Evolutionary conservation across 2,888 invertebrate species (phyloP).

Genomic region (Oxytorus armatus): DNA sequence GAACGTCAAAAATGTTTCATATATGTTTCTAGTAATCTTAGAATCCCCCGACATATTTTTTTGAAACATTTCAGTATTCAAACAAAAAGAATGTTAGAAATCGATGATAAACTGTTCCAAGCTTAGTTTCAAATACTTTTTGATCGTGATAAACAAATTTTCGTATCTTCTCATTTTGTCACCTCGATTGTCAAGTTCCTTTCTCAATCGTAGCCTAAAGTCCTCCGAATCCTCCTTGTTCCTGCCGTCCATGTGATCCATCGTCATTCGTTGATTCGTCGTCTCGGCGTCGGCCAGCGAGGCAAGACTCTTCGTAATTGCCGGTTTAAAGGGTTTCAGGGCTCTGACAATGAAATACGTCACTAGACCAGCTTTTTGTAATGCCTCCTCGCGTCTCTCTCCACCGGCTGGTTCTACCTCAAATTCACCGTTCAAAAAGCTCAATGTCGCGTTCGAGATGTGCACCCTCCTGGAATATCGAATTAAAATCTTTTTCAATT

Average conservation of each 20-base stretch:
- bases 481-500: conserved; percentile 15
- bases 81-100: not conserved
- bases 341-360: conserved; percentile 96
- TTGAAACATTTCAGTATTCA: too few relatives aligned
- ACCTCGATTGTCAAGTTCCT: conserved; percentile 94
- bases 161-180: too few relatives aligned
- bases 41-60: too few relatives aligned
- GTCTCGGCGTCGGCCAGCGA: conserved; percentile 79
- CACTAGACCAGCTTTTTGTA: conserved; percentile 94
- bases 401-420: conserved; percentile 96
- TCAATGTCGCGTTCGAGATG: conserved; percentile 95
- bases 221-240: conserved; percentile 89
- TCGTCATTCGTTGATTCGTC: conserved; percentile 71
- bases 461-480: conserved; percentile 90
- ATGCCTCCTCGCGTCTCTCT: conserved; percentile 95
- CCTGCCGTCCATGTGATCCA: conserved; percentile 73
- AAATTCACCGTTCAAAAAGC: conserved; percentile 95
- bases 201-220: conserved; percentile 91
- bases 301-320: conserved; percentile 79
- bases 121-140: too few relatives aligned
- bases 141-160: too few relatives aligned
- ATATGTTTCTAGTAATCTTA: not conserved
- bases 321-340: conserved; percentile 88
- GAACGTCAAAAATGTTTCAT: not conserved
- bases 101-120: too few relatives aligned